phyloP scores from a whole-genome alignment of 1,140 invertebrate genomes.

The Thalassaphorura encarpata region DNA sequence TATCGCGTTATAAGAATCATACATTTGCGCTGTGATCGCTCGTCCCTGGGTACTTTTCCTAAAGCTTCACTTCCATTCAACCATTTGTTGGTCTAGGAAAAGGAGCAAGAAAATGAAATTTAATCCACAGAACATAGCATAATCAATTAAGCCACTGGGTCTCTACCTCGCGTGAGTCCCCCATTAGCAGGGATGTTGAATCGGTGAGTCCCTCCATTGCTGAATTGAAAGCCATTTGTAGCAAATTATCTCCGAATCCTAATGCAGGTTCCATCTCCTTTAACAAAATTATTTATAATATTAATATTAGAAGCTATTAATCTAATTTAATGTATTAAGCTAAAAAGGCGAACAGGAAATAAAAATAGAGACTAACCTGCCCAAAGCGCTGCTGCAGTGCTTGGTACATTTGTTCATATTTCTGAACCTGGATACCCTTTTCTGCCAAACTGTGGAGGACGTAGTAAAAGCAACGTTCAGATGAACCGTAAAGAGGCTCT shows the following conservation, averaged over 20 bases:
- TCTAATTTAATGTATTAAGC: no score
- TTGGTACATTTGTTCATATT: constrained; percentile 44
- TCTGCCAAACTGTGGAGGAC: constrained; percentile 48
- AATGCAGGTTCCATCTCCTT: constrained; percentile 32
- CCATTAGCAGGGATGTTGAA: constrained; percentile 22
- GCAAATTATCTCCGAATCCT: constrained; percentile 36
- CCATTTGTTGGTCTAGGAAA: background rate
- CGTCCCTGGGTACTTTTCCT: no score
- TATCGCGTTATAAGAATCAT: no score
- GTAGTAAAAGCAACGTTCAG: constrained; percentile 45
- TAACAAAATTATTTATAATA: constrained; percentile 10
- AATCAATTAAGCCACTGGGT: background rate
- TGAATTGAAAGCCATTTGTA: constrained; percentile 39
- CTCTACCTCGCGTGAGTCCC: constrained; percentile 18
- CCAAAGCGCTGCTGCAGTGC: constrained; percentile 43
- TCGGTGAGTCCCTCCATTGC: constrained; percentile 36
- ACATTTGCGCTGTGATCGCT: no score
- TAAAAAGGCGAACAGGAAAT: no score
- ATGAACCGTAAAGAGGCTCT: constrained; percentile 43
- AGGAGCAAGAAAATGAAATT: background rate
- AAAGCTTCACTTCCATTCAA: background rate
- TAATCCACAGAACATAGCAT: background rate
- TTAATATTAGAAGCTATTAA: background rate
- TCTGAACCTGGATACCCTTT: constrained; percentile 45
- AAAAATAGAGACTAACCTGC: constrained; percentile 33